These are phyloP conservation scores for Zosterops lateralis DNA, from an alignment of 2,113 vertebrate species.

Conservation along the genomic window DNA sequence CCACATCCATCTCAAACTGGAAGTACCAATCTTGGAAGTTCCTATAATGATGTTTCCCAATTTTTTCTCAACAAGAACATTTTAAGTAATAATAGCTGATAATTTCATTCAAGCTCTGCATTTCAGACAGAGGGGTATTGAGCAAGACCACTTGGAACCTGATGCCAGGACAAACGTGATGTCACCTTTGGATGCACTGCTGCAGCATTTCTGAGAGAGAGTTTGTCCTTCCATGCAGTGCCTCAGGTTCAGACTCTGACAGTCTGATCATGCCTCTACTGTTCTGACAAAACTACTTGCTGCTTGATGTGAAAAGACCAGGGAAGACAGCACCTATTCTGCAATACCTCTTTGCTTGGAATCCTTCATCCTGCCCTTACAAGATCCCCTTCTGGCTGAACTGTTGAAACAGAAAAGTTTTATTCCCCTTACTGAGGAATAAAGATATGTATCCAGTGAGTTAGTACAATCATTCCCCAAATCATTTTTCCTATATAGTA, in stretches of 20 bases:
- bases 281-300: background rate
- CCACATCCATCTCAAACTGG: background rate
- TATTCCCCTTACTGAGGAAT: background rate
- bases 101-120: background rate
- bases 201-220: background rate
- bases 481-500: background rate
- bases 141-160: background rate
- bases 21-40: background rate
- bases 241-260: background rate
- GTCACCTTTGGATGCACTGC: background rate
- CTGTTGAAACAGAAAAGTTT: background rate
- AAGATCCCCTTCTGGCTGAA: background rate
- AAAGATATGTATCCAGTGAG: background rate
- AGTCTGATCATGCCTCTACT: background rate
- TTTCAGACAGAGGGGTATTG: background rate
- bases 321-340: background rate
- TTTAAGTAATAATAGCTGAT: background rate
- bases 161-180: background rate
- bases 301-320: background rate
- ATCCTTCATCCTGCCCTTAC: background rate
- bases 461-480: background rate
- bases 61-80: background rate
- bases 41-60: background rate
- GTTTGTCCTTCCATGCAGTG: background rate
- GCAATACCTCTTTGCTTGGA: background rate